Base-by-base conservation (phyloP, 1,140 invertebrate genomes). In the Lordiphosa collinella region DNA sequence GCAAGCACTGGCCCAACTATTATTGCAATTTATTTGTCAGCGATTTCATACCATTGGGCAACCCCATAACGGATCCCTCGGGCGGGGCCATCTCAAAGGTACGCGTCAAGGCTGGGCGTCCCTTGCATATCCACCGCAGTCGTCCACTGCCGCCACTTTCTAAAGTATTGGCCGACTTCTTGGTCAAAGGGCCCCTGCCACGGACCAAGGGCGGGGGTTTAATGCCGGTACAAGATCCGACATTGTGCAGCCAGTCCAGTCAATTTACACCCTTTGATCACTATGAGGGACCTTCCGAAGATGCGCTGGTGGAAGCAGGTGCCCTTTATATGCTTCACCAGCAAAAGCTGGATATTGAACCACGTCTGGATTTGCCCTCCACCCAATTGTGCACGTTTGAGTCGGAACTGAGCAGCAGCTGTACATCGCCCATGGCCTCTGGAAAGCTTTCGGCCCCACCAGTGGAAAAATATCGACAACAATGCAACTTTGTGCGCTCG, bases 231-330 rank as follows among this genome's bases (percentile, higher is more conserved):
- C n/a, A 4, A 40, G 35, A 40, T 7, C 8, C 22, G 7, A 5
- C 12, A 3, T 16, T 36, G 1, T 47, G 12, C 16, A 37, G 40
- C 12, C n/a, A 18, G n/a, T 48, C 56, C 25, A 82, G 43, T 10
- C 76, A 80, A 18, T 80, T 84, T 31, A 12, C 37, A 2, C 76
- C 76, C 0, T 82, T 64, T 5, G 51, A 84, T 0, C 2, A 43
- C 4, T 82, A 82, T 34, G 76, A 82, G 0, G 76, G 78, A 8
- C 76, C 78, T 0, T 82, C 76, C 4, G 76, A 82, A 38, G 76
- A 82, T 41, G 62, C 78, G 0, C 52, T 82, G 0, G 46, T 72
- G 2, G 55, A 35, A 9, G 37, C 58, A 2, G 25, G 29, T 11
- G 78, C 78, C 2, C 61, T 51, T 0, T 13, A 29, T 0, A 35